phyloP scores from a whole-genome alignment of 1,140 invertebrate genomes.

The Onthophagus taurus region DNA sequence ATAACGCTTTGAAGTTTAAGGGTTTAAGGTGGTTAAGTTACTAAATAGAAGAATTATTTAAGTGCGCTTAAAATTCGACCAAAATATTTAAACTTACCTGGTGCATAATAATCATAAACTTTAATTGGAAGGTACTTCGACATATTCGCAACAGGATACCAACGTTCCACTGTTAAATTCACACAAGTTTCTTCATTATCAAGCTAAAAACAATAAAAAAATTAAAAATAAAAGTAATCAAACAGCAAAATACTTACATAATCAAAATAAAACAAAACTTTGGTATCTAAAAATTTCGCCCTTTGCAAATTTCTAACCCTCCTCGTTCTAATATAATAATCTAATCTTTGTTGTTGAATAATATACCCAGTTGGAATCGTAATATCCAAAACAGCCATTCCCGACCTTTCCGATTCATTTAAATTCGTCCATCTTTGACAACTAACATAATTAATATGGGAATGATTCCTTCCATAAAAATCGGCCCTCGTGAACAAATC shows the following conservation, averaged over 20 bases:
- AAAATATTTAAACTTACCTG: conserved; percentile 54
- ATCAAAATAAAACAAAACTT: conserved; percentile 91
- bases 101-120: conserved; percentile 94
- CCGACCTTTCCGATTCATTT: conserved; percentile 72
- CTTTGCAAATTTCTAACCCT: conserved; percentile 70
- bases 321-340: conserved; percentile 68
- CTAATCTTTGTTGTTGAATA: conserved; percentile 81
- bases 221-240: neutral
- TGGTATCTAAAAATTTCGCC: conserved; percentile 70
- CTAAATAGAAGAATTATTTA: too few species aligned
- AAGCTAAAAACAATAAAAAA: conserved; percentile 45
- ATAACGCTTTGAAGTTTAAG: too few species aligned
- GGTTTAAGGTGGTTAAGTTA: too few species aligned
- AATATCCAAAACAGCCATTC: conserved; percentile 86
- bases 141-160: conserved; percentile 95
- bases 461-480: conserved; percentile 86
- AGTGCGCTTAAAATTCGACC: too few species aligned
- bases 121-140: conserved; percentile 81
- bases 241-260: conserved; percentile 55
- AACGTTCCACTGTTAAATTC: conserved; percentile 85
- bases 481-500: conserved; percentile 57
- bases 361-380: conserved; percentile 90
- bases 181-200: conserved; percentile 78
- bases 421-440: conserved; percentile 76
- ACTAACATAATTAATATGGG: conserved; percentile 73